Evolutionary conservation across 2,113 vertebrate genomes (phyloP).

Genomic region (Malurus elegans): DNA sequence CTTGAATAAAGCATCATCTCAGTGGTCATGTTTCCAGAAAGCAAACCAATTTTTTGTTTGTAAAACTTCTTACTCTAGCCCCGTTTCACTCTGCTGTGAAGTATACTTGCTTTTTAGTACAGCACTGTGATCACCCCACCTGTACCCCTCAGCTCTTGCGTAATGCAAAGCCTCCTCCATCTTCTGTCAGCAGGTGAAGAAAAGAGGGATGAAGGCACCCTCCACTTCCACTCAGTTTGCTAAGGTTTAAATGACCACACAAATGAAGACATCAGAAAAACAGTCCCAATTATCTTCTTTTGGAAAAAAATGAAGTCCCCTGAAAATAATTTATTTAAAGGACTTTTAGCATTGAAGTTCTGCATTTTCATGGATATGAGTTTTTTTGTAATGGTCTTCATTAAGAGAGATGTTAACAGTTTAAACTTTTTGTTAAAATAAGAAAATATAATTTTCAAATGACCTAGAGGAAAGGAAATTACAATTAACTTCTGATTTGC

Average conservation of each 20-base stretch:
- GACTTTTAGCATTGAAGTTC: not conserved
- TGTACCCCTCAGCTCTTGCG: not conserved
- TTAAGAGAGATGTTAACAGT: not conserved
- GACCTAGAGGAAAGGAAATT: not conserved
- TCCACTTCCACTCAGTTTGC: not conserved
- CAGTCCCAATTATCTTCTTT: not conserved
- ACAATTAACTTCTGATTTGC: not conserved
- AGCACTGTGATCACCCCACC: not conserved
- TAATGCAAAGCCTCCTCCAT: not conserved
- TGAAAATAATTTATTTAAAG: not conserved
- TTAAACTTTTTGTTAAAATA: not conserved
- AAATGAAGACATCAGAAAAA: not conserved
- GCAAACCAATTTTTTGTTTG: not conserved
- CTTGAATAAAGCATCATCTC: not conserved
- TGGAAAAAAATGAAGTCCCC: not conserved
- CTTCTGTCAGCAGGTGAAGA: not conserved
- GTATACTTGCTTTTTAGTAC: not conserved
- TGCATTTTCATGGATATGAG: not conserved
- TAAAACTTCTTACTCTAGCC: not conserved
- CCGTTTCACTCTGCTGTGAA: not conserved
- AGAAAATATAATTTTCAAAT: not conserved
- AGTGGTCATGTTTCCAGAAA: not conserved
- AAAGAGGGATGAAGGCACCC: not conserved
- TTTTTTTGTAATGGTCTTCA: not conserved
- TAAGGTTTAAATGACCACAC: not conserved